Conservation (phyloP, 2,113 vertebrate species). For the Paedocypris sp. region DNA sequence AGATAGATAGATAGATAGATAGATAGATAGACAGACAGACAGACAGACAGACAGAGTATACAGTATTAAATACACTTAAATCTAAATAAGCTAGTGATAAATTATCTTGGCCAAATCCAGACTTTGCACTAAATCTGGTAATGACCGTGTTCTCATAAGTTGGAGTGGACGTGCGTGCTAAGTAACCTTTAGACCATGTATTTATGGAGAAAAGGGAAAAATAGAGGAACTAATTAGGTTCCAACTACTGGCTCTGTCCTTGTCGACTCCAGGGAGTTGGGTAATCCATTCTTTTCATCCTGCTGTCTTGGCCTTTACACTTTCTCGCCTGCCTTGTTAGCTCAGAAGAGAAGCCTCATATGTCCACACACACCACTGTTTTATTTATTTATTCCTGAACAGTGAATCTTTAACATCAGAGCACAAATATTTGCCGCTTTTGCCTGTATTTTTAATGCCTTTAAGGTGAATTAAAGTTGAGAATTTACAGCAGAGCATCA, state of each 20-base stretch:
- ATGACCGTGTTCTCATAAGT: too few relatives aligned
- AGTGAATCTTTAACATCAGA: not conserved
- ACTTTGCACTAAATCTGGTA: too few relatives aligned
- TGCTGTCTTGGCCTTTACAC: not conserved
- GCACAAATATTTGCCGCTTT: not conserved
- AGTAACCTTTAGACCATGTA: too few relatives aligned
- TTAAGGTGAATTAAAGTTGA: too few relatives aligned
- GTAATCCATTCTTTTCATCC: slow-evolving; percentile 30
- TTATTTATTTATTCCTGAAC: not conserved
- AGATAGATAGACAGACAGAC: too few relatives aligned
- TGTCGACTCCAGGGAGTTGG: not conserved
- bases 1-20: too few relatives aligned
- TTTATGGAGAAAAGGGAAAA: not conserved
- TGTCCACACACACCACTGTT: not conserved
- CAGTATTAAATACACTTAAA: too few relatives aligned
- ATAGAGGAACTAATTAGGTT: slow-evolving; percentile 11
- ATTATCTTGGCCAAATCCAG: too few relatives aligned
- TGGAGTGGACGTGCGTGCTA: too few relatives aligned
- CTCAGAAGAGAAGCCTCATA: slow-evolving; percentile 7
- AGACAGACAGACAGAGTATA: too few relatives aligned
- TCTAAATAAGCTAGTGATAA: too few relatives aligned
- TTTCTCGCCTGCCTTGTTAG: slow-evolving; percentile 3
- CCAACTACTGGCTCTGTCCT: slow-evolving; percentile 4
- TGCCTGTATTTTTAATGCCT: not conserved
- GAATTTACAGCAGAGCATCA: not conserved